phyloP scores from a whole-genome alignment of 2,113 vertebrate species.

The Anoura caudifer region DNA sequence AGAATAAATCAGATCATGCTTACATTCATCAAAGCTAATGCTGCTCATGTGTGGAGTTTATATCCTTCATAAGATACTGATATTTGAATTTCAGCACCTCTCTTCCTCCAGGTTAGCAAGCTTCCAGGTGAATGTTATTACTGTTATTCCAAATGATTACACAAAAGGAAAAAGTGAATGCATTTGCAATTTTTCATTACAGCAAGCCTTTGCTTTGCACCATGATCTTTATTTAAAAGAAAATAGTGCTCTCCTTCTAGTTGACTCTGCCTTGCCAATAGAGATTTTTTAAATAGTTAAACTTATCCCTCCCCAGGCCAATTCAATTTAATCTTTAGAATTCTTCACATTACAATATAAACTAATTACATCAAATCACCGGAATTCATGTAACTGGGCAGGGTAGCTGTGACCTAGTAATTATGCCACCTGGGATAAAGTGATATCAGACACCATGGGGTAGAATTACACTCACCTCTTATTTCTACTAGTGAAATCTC shows the following conservation, averaged over 20 bases:
- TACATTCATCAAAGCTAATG: constrained; percentile 30
- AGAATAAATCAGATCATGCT: neutral
- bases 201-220: neutral
- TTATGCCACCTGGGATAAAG: constrained; percentile 14
- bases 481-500: constrained; percentile 66
- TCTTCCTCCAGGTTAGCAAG: constrained; percentile 55
- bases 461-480: constrained; percentile 63
- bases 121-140: neutral
- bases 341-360: constrained; percentile 57
- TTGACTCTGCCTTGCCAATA: constrained; percentile 46
- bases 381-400: constrained; percentile 35
- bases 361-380: constrained; percentile 65
- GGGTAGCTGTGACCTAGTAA: constrained; percentile 26
- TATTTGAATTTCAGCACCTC: constrained; percentile 49
- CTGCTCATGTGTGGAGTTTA: constrained; percentile 26
- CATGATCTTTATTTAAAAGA: constrained; percentile 60
- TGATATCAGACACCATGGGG: constrained; percentile 3
- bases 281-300: constrained; percentile 50
- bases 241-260: neutral
- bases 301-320: constrained; percentile 16
- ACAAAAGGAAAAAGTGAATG: constrained; percentile 58
- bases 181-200: constrained; percentile 64
- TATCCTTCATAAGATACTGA: constrained; percentile 57
- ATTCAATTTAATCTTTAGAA: constrained; percentile 66
- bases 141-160: constrained; percentile 54